phyloP scores from a whole-genome alignment of 2,113 vertebrate species.

The Periophthalmus modestus region DNA sequence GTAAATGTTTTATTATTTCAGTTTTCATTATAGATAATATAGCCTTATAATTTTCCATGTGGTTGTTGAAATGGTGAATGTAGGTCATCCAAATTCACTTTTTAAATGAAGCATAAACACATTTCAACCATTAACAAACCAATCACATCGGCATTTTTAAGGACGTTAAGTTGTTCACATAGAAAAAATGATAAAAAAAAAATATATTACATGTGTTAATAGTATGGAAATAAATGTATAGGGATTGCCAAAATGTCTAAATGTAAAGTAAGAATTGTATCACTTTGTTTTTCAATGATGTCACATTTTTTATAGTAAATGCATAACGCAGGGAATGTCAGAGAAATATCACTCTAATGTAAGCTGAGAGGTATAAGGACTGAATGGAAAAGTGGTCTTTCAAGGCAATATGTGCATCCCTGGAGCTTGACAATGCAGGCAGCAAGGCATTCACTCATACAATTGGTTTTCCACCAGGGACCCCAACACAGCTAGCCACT shows the following conservation, averaged over 20 bases:
- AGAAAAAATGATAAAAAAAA: neutral
- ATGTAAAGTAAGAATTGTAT: neutral
- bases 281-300: neutral
- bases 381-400: slow-evolving; percentile 49
- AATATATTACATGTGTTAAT: neutral
- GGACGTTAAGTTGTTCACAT: too few relatives aligned
- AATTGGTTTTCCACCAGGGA: slow-evolving; percentile 67
- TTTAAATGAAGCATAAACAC: neutral
- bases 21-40: neutral
- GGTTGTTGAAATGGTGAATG: neutral
- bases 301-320: neutral
- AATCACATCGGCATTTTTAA: neutral
- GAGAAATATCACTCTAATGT: neutral
- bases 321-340: neutral
- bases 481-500: slow-evolving; percentile 59
- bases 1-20: neutral
- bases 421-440: slow-evolving; percentile 49
- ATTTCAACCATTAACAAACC: too few relatives aligned
- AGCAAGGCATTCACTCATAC: slow-evolving; percentile 61
- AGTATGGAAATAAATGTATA: neutral
- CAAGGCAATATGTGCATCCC: slow-evolving; percentile 41
- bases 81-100: neutral
- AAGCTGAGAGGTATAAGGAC: slow-evolving; percentile 43
- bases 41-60: neutral
- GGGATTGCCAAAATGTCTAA: neutral